phyloP scores from a whole-genome alignment of 2,888 invertebrate species.

The Trissolcus japonicus region DNA sequence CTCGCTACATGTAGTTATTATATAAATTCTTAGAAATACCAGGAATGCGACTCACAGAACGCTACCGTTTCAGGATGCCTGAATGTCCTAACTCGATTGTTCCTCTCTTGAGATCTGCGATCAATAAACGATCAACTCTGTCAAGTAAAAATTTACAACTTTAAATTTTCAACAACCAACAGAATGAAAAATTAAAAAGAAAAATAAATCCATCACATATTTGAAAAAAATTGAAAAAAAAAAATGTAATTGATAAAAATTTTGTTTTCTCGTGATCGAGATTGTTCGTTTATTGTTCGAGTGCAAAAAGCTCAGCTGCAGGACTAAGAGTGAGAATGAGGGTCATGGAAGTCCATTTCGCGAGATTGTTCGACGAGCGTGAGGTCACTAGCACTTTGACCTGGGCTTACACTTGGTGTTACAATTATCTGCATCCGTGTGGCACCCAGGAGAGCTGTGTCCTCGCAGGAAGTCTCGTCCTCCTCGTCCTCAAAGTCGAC shows the following conservation, averaged over 20 bases:
- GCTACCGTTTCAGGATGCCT: conserved; percentile 47
- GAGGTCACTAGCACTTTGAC: conserved; percentile 61
- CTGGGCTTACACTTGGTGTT: conserved; percentile 63
- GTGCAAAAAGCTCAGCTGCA: conserved; percentile 1
- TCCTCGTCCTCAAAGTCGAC: conserved; percentile 74
- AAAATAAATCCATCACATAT: too few species aligned
- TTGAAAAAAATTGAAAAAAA: too few species aligned
- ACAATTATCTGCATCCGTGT: conserved; percentile 70
- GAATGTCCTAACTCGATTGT: conserved; percentile 35
- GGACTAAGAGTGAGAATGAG: conserved; percentile 60
- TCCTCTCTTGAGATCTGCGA: background rate
- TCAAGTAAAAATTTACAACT: too few species aligned
- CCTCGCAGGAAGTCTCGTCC: conserved; percentile 76
- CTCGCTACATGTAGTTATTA: conserved; percentile 49
- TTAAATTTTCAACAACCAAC: too few species aligned
- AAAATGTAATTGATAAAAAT: too few species aligned
- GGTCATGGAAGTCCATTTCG: conserved; percentile 60
- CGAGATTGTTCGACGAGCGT: conserved; percentile 59
- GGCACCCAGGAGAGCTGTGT: conserved; percentile 78
- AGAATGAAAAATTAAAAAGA: too few species aligned
- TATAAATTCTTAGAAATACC: conserved; percentile 58
- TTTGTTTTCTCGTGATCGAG: too few species aligned
- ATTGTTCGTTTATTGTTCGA: background rate
- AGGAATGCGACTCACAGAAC: conserved; percentile 57
- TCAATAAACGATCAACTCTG: conserved; percentile 25